Conservation (phyloP, 1,140 invertebrate genomes). For the Acarapis woodi region DNA sequence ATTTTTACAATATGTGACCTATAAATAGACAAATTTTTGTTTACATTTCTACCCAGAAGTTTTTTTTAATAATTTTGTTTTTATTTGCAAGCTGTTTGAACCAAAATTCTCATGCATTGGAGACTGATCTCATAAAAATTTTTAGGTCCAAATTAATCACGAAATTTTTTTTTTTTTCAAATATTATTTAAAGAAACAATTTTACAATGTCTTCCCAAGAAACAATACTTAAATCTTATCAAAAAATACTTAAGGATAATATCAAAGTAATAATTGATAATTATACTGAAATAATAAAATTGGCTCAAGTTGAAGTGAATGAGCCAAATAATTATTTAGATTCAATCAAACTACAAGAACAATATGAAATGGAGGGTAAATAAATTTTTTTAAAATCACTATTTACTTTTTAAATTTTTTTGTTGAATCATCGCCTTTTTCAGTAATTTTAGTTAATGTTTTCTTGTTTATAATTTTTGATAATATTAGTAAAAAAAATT, state of each 20-base stretch:
- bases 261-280: slow-evolving; percentile 88
- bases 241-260: slow-evolving; percentile 69
- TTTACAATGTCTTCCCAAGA: slow-evolving; percentile 2
- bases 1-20: no score
- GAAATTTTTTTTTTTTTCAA: no score
- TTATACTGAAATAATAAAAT: slow-evolving; percentile 76
- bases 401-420: slow-evolving; percentile 46
- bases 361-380: slow-evolving; percentile 94
- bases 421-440: no score
- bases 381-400: slow-evolving; percentile 59
- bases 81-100: no score
- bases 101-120: no score
- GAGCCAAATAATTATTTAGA: slow-evolving; percentile 42
- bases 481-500: no score
- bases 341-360: slow-evolving; percentile 43
- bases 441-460: neutral
- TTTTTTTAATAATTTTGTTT: no score
- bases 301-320: slow-evolving; percentile 71
- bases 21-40: no score
- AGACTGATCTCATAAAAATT: no score
- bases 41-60: no score
- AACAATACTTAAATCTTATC: slow-evolving; percentile 39
- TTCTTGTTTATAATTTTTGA: slow-evolving; percentile 3
- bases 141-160: no score
- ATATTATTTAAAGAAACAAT: no score